Evolutionary conservation across 1,140 invertebrate genomes (phyloP).

Genomic region (Amyelois transitella): DNA sequence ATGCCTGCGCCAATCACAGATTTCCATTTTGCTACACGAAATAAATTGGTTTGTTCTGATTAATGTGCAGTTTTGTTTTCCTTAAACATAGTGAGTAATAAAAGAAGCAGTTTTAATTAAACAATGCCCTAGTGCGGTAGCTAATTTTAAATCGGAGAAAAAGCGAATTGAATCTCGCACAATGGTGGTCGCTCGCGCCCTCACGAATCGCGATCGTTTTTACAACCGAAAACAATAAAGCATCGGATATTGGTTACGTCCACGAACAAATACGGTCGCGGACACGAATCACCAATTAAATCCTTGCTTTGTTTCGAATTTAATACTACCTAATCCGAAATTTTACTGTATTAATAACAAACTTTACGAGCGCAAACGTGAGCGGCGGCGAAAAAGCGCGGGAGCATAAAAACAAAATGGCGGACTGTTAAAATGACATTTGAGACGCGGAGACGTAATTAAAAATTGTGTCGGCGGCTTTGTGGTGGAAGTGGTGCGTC

Average conservation of each 20-base stretch:
- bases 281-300: constrained; percentile 67
- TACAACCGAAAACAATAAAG: constrained; percentile 61
- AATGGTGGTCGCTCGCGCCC: constrained; percentile 7
- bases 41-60: constrained; percentile 26
- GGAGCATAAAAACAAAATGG: constrained; percentile 45
- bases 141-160: background rate
- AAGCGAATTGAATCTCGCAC: constrained; percentile 22
- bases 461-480: constrained; percentile 14
- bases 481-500: constrained; percentile 6
- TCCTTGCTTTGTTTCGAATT: constrained; percentile 69
- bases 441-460: constrained; percentile 19
- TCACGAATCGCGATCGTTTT: constrained; percentile 33
- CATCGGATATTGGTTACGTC: constrained; percentile 38
- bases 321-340: constrained; percentile 69
- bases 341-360: constrained; percentile 71
- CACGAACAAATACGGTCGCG: constrained; percentile 29
- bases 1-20: background rate
- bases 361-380: constrained; percentile 48
- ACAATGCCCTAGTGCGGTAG: background rate
- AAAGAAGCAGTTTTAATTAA: background rate
- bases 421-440: constrained; percentile 55
- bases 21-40: constrained; percentile 4
- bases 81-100: background rate
- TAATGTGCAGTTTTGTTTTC: background rate
- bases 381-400: constrained; percentile 44